phyloP scores from a whole-genome alignment of 2,888 invertebrate genomes.

The Muscina levida region DNA sequence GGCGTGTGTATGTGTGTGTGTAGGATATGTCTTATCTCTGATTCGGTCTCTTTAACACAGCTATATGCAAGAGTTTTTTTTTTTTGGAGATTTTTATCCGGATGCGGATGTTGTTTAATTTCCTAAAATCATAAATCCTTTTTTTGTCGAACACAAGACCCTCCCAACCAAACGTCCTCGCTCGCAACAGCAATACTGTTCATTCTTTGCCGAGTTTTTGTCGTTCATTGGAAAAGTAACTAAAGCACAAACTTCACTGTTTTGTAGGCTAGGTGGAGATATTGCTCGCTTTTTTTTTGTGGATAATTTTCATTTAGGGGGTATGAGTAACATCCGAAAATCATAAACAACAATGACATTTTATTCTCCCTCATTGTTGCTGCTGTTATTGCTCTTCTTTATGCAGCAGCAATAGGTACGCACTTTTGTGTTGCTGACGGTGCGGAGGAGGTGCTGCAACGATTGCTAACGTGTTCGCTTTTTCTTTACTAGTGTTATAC shows the following conservation, averaged over 20 bases:
- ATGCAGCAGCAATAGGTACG: slow-evolving; percentile 49
- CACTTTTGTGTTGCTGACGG: slow-evolving; percentile 53
- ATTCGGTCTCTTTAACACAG: neutral
- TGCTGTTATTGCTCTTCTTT: slow-evolving; percentile 23
- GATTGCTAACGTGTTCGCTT: slow-evolving; percentile 5
- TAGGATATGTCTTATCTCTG: slow-evolving; percentile 8
- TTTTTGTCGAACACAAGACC: slow-evolving; percentile 61
- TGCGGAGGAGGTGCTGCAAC: slow-evolving; percentile 27
- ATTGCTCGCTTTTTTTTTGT: slow-evolving; percentile 22
- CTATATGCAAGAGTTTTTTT: slow-evolving; percentile 20
- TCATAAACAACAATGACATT: slow-evolving; percentile 76
- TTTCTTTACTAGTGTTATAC: neutral
- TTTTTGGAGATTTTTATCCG: slow-evolving; percentile 42
- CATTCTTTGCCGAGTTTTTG: neutral
- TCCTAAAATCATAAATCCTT: slow-evolving; percentile 77
- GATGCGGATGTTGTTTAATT: slow-evolving; percentile 76
- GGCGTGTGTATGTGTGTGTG: neutral
- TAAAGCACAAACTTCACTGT: neutral
- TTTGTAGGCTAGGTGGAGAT: slow-evolving; percentile 2
- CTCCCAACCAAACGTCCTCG: slow-evolving; percentile 21
- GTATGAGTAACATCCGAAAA: slow-evolving; percentile 73
- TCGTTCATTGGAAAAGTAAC: neutral
- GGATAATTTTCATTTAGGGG: slow-evolving; percentile 14
- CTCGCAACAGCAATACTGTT: neutral
- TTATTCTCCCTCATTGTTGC: slow-evolving; percentile 48